Percentiles rank a stretch among this genome's conserved stretches.
phyloP scores from a whole-genome alignment of 1,140 invertebrate genomes.

The Listronotus oregonensis region DNA sequence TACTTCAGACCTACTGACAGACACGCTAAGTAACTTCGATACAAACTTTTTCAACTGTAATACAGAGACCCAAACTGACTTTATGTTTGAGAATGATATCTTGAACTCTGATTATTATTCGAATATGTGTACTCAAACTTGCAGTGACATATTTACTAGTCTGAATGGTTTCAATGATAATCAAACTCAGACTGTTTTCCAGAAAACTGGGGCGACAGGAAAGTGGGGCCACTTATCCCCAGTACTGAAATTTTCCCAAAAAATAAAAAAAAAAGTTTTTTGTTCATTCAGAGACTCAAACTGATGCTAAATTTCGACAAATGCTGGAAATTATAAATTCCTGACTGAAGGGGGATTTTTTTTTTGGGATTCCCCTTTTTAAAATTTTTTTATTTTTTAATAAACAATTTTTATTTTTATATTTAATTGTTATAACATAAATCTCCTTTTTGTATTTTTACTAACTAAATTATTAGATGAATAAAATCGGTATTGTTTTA shows the following conservation, averaged over 20 bases:
- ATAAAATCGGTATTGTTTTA: too few relatives aligned
- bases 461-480: too few relatives aligned
- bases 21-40: slow-evolving; percentile 39
- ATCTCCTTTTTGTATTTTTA: too few relatives aligned
- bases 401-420: too few relatives aligned
- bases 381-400: too few relatives aligned
- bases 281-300: slow-evolving; percentile 53
- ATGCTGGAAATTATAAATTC: slow-evolving; percentile 54
- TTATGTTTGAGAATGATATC: slow-evolving; percentile 52
- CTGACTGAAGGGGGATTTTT: slow-evolving; percentile 47
- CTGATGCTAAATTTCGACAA: slow-evolving; percentile 50
- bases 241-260: slow-evolving; percentile 29
- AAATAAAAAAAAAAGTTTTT: slow-evolving; percentile 42
- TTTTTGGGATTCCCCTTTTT: slow-evolving; percentile 9
- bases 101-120: slow-evolving; percentile 57
- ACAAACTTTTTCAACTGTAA: slow-evolving; percentile 61
- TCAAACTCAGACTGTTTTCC: slow-evolving; percentile 63
- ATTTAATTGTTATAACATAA: too few relatives aligned
- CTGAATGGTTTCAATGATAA: slow-evolving; percentile 61
- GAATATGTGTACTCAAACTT: slow-evolving; percentile 67
- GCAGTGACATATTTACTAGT: slow-evolving; percentile 61
- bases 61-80: slow-evolving; percentile 65
- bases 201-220: slow-evolving; percentile 52
- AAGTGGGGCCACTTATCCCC: slow-evolving; percentile 52
- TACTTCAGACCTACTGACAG: slow-evolving; percentile 43